Conservation (phyloP, 2,797 vertebrate genomes). For the Myotis findleyi region DNA sequence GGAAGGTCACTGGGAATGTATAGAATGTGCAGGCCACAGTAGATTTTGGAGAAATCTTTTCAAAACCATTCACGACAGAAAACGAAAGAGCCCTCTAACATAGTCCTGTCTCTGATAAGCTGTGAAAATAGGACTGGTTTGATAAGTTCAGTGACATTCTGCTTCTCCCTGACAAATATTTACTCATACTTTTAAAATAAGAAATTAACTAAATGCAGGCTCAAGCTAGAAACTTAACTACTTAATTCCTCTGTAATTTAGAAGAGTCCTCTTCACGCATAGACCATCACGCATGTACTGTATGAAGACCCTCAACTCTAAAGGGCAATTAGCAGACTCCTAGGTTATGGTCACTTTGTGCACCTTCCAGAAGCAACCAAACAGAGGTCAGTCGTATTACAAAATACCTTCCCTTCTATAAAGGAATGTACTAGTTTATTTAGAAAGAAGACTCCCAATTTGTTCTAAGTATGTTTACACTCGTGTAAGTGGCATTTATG, state of each 20-base stretch:
- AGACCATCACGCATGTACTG: neutral
- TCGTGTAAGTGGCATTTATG: neutral
- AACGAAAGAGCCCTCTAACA: neutral
- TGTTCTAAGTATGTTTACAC: constrained; percentile 11
- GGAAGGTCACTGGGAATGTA: neutral
- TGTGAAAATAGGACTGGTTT: constrained; percentile 47
- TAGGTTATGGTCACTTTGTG: neutral
- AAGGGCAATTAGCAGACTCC: neutral
- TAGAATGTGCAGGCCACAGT: neutral
- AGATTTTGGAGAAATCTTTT: neutral
- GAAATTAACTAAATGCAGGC: constrained; percentile 2
- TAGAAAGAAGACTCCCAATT: neutral
- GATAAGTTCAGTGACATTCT: constrained; percentile 47
- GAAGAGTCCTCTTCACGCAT: neutral
- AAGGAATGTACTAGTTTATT: constrained; percentile 9
- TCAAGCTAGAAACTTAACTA: constrained; percentile 3
- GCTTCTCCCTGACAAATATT: constrained; percentile 60
- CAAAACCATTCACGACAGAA: constrained; percentile 20
- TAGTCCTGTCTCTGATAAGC: constrained; percentile 41
- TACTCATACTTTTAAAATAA: constrained; percentile 40
- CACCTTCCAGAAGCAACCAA: neutral
- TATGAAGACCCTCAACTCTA: neutral
- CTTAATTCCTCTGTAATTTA: constrained; percentile 25
- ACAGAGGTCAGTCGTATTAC: neutral
- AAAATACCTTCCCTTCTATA: neutral